Evolutionary conservation across 2,888 invertebrate species (phyloP), one percentile per base, ranked within the genome.

Genomic region (Blastobasis adustella): DNA sequence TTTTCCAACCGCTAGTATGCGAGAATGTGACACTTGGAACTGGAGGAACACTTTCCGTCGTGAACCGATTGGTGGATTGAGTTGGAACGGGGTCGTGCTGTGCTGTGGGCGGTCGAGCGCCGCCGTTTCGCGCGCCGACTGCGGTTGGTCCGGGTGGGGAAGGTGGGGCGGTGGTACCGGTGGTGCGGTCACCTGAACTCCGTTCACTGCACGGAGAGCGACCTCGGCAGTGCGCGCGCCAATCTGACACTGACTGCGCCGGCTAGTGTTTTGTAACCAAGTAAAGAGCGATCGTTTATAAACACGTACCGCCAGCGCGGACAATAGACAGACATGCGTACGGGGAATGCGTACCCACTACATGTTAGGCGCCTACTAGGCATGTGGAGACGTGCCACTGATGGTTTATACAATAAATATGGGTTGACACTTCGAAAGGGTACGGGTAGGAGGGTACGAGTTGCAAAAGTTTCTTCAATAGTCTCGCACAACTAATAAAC

Each of bases 211-310:
- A 8, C n/a, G 44, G 9, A 10, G 44, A 44, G 10, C 6, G 58
- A 69, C 69, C 73, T 68, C 75, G 76, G 72, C 71, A 58, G 62
- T 61, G 57, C 61, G 64, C 71, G 59, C 65, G 71, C 67, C 62
- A 70, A 67, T 58, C 68, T 67, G 45, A 39, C 64, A 77, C 72
- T 70, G 70, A 66, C 42, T 8, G 42, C 67, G 65, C 66, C 66
- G 61, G 56, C 46, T 47, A 54, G 65, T 63, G 61, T 67, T 72
- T 71, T 67, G 73, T 66, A 68, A 68, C 69, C 66, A 73, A 72
- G 72, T 76, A 73, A 79, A 76, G 74, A 71, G 62, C 62, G 59
- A 64, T 65, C 71, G 77, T 79, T 82, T 83, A 77, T 78, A 82
- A 83, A 80, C 80, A 83, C 63, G 77, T 76, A 82, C 67, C 62